Conservation (phyloP, 2,113 vertebrate species). For the Ictidomys tridecemlineatus region DNA sequence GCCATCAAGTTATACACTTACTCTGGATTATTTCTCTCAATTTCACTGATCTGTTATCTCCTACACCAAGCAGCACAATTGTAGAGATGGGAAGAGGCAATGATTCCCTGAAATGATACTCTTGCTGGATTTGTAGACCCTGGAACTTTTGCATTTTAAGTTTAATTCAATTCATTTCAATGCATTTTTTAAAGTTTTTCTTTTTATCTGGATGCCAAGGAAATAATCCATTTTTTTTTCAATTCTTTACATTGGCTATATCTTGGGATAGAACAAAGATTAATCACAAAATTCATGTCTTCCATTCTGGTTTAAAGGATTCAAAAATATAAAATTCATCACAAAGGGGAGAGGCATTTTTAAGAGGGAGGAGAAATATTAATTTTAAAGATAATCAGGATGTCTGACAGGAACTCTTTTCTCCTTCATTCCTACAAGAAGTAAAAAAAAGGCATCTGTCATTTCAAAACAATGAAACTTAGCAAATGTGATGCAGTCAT, state of each 20-base stretch:
- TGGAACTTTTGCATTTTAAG: not conserved
- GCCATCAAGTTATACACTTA: not conserved
- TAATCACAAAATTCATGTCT: slow-evolving; percentile 7
- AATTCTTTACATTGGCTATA: not conserved
- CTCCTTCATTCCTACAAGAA: slow-evolving; percentile 19
- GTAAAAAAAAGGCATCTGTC: slow-evolving; percentile 49
- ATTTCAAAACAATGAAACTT: slow-evolving; percentile 71
- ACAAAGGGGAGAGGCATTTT: slow-evolving; percentile 21
- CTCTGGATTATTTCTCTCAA: not conserved
- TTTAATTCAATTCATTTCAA: not conserved
- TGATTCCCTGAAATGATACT: not conserved
- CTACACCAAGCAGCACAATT: not conserved
- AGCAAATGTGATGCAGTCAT: not conserved
- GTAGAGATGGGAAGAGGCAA: not conserved
- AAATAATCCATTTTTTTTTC: not conserved
- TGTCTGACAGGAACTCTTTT: slow-evolving; percentile 52
- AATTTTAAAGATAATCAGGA: slow-evolving; percentile 54
- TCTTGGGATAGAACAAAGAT: not conserved
- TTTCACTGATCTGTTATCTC: not conserved
- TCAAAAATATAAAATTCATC: slow-evolving; percentile 59
- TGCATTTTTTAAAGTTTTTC: not conserved
- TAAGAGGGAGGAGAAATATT: slow-evolving; percentile 36
- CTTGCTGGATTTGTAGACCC: not conserved
- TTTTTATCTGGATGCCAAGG: slow-evolving; percentile 2
- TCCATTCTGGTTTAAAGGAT: not conserved